These are phyloP conservation scores for Cydia amplana DNA, from an alignment of 1,140 invertebrate species.

Conservation along the genomic window DNA sequence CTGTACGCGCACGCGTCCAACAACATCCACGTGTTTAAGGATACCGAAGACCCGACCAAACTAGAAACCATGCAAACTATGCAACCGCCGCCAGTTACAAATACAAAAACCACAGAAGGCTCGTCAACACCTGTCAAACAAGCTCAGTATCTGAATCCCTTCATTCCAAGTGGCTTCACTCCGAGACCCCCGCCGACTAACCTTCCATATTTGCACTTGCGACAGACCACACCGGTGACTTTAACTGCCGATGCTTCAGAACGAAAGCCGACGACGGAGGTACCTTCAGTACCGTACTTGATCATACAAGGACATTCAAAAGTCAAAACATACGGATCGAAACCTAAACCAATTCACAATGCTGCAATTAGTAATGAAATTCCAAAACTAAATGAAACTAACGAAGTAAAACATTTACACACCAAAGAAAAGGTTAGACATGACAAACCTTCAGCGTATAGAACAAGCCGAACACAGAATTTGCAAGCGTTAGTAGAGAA, in stretches of 20 bases:
- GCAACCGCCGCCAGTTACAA: slow-evolving; percentile 69
- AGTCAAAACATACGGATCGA: slow-evolving; percentile 89
- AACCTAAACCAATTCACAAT: slow-evolving; percentile 52
- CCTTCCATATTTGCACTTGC: slow-evolving; percentile 71
- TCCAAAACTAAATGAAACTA: slow-evolving; percentile 75
- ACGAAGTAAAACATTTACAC: slow-evolving; percentile 81
- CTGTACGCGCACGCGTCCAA: slow-evolving; percentile 72
- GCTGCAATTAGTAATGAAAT: slow-evolving; percentile 55
- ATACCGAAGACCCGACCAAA: slow-evolving; percentile 48
- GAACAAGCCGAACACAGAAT: slow-evolving; percentile 57
- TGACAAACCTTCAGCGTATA: slow-evolving; percentile 45
- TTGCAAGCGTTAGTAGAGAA: slow-evolving; percentile 64
- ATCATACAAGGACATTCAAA: slow-evolving; percentile 91
- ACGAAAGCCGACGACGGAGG: slow-evolving; percentile 83
- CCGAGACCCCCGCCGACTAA: slow-evolving; percentile 60
- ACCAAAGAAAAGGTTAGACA: slow-evolving; percentile 67
- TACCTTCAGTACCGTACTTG: slow-evolving; percentile 84
- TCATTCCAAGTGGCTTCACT: slow-evolving; percentile 53
- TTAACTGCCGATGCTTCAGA: slow-evolving; percentile 80
- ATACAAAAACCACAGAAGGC: slow-evolving; percentile 55
- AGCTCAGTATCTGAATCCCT: slow-evolving; percentile 59
- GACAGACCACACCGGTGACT: slow-evolving; percentile 66
- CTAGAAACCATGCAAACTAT: slow-evolving; percentile 77
- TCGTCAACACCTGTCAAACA: slow-evolving; percentile 56
- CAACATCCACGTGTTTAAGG: slow-evolving; percentile 63